A percentile compares a stretch with the other conserved stretches of the same genome.
These are phyloP conservation scores for Lophochroa leadbeateri DNA, from an alignment of 2,113 vertebrate genomes.

Conservation along the genomic window DNA sequence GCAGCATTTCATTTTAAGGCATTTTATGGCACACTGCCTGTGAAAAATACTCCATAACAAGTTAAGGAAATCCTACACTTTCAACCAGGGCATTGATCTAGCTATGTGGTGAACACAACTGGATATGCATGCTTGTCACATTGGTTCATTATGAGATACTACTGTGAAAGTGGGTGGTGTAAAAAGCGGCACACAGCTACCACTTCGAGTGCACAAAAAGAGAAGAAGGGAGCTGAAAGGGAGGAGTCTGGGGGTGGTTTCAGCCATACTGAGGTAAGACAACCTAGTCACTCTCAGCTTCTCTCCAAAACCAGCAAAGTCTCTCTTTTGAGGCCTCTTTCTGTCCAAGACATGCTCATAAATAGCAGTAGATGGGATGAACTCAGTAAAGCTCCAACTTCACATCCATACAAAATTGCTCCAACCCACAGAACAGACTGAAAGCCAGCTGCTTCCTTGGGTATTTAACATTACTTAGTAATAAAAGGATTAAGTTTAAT, in stretches of 20 bases:
- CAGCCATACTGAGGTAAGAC: neutral
- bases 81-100: neutral
- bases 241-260: neutral
- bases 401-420: neutral
- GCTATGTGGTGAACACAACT: neutral
- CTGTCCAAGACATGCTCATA: neutral
- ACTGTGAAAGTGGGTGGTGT: neutral
- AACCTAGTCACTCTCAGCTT: neutral
- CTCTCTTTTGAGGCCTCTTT: neutral
- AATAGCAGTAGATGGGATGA: neutral
- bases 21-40: neutral
- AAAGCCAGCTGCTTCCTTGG: neutral
- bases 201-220: neutral
- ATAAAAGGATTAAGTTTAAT: conserved; percentile 6
- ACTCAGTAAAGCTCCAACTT: neutral
- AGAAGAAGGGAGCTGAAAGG: neutral
- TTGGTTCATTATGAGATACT: neutral
- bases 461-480: neutral
- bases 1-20: neutral
- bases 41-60: neutral
- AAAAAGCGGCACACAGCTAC: neutral
- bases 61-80: neutral
- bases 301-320: neutral
- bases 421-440: neutral
- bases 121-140: neutral